phyloP scores from a whole-genome alignment of 2,113 vertebrate species.

The Maccullochella peelii region DNA sequence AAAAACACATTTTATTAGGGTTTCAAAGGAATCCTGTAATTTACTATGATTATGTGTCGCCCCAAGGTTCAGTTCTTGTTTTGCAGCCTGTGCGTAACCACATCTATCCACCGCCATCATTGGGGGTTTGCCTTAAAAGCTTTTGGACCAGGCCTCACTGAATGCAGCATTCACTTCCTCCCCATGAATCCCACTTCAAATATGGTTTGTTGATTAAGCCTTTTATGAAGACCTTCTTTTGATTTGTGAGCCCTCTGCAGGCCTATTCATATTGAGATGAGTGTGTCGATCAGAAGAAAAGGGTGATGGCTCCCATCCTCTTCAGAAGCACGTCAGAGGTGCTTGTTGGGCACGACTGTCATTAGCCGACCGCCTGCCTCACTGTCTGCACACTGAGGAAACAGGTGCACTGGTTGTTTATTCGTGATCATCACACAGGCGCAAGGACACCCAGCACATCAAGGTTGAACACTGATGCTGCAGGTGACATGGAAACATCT shows the following conservation, averaged over 20 bases:
- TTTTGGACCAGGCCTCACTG: slow-evolving; percentile 26
- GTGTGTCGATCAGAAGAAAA: slow-evolving; percentile 65
- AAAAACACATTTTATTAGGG: neutral
- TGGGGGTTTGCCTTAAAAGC: slow-evolving; percentile 55
- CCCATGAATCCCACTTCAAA: slow-evolving; percentile 63
- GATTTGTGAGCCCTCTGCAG: slow-evolving; percentile 52
- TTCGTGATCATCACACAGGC: neutral
- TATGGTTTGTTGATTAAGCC: slow-evolving; percentile 42
- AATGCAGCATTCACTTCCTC: slow-evolving; percentile 22
- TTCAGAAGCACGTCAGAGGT: slow-evolving; percentile 61
- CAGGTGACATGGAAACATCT: neutral
- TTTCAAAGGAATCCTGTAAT: slow-evolving; percentile 6
- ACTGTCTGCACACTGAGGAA: slow-evolving; percentile 35
- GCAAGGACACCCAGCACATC: neutral
- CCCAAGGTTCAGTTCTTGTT: neutral
- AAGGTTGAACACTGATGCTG: neutral
- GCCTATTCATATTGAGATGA: slow-evolving; percentile 84
- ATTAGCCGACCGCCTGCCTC: slow-evolving; percentile 27
- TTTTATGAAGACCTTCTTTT: slow-evolving; percentile 68
- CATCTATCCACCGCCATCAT: neutral
- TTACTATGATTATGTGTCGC: neutral
- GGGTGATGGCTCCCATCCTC: slow-evolving; percentile 40
- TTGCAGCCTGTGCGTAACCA: neutral
- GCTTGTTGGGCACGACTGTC: slow-evolving; percentile 10
- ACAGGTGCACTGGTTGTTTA: slow-evolving; percentile 58